These are phyloP conservation scores for Venturia canescens DNA, from an alignment of 1,140 invertebrate species.

Conservation along the genomic window DNA sequence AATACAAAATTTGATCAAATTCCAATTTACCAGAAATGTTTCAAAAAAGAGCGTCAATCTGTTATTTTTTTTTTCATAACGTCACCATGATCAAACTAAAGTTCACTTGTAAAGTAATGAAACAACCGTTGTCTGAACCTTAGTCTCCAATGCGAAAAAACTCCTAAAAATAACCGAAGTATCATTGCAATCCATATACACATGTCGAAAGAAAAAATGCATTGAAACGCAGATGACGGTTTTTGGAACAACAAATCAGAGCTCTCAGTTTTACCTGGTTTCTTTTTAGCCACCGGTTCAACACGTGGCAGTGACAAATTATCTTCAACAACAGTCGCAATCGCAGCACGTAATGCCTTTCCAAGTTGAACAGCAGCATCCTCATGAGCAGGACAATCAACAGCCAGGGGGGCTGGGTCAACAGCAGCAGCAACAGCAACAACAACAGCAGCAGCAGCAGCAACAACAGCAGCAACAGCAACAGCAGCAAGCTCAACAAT, in stretches of 20 bases:
- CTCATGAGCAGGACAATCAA: slow-evolving; percentile 52
- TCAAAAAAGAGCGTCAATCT: no score
- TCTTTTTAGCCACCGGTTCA: slow-evolving; percentile 52
- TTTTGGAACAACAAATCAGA: background rate
- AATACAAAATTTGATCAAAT: no score
- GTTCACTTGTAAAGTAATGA: no score
- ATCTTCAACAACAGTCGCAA: slow-evolving; percentile 50
- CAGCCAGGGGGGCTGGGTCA: slow-evolving; percentile 46
- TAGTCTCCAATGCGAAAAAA: no score
- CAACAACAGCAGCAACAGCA: slow-evolving; percentile 14
- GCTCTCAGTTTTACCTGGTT: background rate
- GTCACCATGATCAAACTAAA: no score
- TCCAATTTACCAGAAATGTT: no score
- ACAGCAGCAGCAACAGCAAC: background rate
- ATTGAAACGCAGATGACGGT: no score
- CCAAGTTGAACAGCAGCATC: slow-evolving; percentile 52
- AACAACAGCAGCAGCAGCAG: background rate
- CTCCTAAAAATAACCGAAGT: no score
- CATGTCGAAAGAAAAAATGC: background rate
- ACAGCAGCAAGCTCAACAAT: background rate
- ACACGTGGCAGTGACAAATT: slow-evolving; percentile 57
- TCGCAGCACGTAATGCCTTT: slow-evolving; percentile 50
- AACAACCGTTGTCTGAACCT: no score
- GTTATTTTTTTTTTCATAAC: no score
- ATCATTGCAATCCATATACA: background rate